A percentile compares a stretch with the other conserved stretches of the same genome.
These are phyloP conservation scores for Tachysurus vachellii DNA, from an alignment of 2,113 vertebrate genomes.

Conservation along the genomic window DNA sequence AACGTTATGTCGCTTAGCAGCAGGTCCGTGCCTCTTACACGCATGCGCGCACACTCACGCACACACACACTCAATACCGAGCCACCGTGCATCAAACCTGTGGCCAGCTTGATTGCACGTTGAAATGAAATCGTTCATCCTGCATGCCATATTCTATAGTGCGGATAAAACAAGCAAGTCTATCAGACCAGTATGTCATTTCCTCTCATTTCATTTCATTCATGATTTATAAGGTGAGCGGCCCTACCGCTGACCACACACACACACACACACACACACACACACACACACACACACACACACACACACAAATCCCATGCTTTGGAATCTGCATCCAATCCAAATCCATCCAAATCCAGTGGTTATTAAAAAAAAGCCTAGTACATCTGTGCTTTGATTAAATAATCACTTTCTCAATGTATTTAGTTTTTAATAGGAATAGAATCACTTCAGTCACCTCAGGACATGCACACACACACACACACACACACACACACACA, in stretches of 20 bases:
- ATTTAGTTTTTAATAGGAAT: background rate
- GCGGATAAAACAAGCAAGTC: background rate
- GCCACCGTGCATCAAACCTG: background rate
- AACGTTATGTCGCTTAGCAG: constrained; percentile 10
- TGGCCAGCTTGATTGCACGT: background rate
- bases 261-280: background rate
- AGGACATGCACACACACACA: too few species aligned
- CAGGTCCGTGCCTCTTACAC: background rate
- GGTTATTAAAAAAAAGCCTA: background rate
- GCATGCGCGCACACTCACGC: background rate
- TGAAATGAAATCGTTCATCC: background rate
- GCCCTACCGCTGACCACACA: constrained; percentile 8
- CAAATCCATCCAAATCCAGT: background rate
- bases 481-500: background rate
- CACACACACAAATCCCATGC: constrained; percentile 66
- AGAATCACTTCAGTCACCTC: background rate
- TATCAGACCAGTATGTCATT: background rate
- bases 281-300: constrained; percentile 22
- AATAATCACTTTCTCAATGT: constrained; percentile 70
- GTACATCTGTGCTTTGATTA: constrained; percentile 62
- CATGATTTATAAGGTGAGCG: constrained; percentile 5
- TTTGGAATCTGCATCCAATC: constrained; percentile 55
- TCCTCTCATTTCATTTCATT: background rate
- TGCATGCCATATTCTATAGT: background rate
- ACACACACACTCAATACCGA: constrained; percentile 2